Evolutionary conservation across 2,888 invertebrate species (phyloP).

Genomic region (Pocota personata): DNA sequence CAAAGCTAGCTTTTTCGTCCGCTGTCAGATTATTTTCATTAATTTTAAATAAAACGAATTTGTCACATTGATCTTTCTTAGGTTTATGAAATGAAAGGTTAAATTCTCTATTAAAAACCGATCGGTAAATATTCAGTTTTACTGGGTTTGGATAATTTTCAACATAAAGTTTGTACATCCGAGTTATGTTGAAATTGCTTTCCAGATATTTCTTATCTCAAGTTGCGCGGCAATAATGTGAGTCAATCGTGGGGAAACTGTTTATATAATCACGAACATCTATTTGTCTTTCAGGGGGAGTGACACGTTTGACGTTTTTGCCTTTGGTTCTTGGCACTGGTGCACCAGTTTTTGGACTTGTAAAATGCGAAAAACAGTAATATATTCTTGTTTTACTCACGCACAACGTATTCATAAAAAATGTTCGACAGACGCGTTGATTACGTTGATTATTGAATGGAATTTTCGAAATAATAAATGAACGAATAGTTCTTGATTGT

Average conservation of each 20-base stretch:
- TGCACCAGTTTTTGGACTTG: conserved; percentile 5
- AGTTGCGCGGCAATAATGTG: neutral
- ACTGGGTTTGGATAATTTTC: neutral
- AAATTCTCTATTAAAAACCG: too few species aligned
- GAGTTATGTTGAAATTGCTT: neutral
- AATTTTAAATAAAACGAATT: too few species aligned
- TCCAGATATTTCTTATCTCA: neutral
- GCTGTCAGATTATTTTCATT: too few species aligned
- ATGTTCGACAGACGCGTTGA: too few species aligned
- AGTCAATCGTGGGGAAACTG: conserved; percentile 1
- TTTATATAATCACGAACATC: neutral
- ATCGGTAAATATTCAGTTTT: neutral
- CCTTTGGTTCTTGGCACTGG: neutral
- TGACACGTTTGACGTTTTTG: neutral
- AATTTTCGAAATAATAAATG: too few species aligned
- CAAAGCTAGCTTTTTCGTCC: too few species aligned
- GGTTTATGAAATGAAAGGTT: too few species aligned
- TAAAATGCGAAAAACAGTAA: conserved; percentile 1
- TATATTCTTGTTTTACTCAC: neutral
- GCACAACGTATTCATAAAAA: too few species aligned
- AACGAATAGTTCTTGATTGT: too few species aligned
- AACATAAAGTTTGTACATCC: conserved; percentile 2
- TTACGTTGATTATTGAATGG: too few species aligned
- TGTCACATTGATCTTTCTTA: too few species aligned
- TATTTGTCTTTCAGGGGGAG: neutral